These are phyloP conservation scores for Trialeurodes vaporariorum DNA, from an alignment of 1,140 invertebrate species.

Conservation along the genomic window DNA sequence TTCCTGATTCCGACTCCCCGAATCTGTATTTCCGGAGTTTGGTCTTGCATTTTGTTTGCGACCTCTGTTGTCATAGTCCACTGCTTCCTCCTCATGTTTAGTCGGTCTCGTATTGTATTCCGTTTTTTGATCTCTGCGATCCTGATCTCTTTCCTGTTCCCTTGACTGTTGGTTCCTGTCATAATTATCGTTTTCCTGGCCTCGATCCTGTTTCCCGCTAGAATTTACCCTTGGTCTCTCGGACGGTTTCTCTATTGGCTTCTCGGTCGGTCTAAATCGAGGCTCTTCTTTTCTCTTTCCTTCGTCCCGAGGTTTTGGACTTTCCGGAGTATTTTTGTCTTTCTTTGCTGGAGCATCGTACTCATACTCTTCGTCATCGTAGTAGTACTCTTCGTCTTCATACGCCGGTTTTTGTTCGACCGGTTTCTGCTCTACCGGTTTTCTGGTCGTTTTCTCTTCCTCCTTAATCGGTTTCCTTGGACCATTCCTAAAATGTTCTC, in stretches of 20 bases:
- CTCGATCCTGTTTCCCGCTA: not conserved
- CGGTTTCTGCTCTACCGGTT: too few species aligned
- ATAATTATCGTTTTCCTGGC: not conserved
- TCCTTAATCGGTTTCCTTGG: not conserved
- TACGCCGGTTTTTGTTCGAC: conserved; percentile 9
- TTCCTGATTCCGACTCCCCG: too few species aligned
- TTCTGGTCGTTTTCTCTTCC: not conserved
- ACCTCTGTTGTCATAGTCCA: not conserved
- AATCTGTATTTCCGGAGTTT: too few species aligned
- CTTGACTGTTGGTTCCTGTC: not conserved
- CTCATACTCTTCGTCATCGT: not conserved
- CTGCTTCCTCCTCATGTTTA: not conserved
- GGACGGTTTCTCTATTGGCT: conserved; percentile 3
- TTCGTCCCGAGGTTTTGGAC: conserved; percentile 3
- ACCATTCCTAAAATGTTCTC: conserved; percentile 2
- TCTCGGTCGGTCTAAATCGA: not conserved
- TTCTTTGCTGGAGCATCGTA: conserved; percentile 4
- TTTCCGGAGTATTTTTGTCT: not conserved
- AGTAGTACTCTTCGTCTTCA: conserved; percentile 21
- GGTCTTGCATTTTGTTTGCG: not conserved
- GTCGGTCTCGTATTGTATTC: not conserved
- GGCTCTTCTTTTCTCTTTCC: not conserved
- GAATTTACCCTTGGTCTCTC: not conserved
- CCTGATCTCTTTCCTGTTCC: too few species aligned
- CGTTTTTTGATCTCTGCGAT: not conserved